A percentile compares a stretch with the other conserved stretches of the same genome.
Conservation (phyloP, 1,140 invertebrate species). For the Apocrypta bakeri region DNA sequence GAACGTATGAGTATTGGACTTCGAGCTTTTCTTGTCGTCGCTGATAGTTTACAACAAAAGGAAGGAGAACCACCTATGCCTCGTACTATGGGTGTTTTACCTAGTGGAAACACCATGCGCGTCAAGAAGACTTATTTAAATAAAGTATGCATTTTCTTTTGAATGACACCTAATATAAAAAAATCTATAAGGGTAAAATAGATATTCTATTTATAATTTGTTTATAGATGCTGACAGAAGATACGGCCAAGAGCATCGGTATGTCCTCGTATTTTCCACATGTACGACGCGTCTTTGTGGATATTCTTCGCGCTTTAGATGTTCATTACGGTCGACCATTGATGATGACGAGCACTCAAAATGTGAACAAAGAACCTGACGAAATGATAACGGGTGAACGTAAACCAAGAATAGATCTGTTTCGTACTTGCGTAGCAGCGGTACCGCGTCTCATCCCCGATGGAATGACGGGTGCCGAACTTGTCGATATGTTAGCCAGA, state of each 20-base stretch:
- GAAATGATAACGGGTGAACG: constrained; percentile 97
- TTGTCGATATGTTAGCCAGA: constrained; percentile 93
- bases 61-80: constrained; percentile 99
- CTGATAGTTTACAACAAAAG: constrained; percentile 98
- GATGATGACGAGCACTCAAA: constrained; percentile 96
- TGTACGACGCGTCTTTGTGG: constrained; percentile 95
- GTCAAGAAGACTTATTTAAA: constrained; percentile 98
- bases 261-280: constrained; percentile 97
- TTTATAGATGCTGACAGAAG: constrained; percentile 90
- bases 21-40: constrained; percentile 97
- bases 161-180: not conserved
- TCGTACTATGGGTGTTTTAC: constrained; percentile 92
- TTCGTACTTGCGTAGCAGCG: constrained; percentile 98
- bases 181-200: not conserved
- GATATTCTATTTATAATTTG: not conserved
- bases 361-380: constrained; percentile 96
- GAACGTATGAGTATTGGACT: constrained; percentile 99
- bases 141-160: constrained; percentile 75
- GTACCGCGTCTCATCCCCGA: constrained; percentile 98
- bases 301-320: constrained; percentile 96
- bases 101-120: constrained; percentile 94
- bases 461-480: constrained; percentile 93
- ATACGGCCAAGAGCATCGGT: constrained; percentile 95
- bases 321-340: constrained; percentile 95
- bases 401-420: constrained; percentile 98